Base-by-base conservation (phyloP, 2,888 invertebrate genomes). In the Agonopterix arenella region DNA sequence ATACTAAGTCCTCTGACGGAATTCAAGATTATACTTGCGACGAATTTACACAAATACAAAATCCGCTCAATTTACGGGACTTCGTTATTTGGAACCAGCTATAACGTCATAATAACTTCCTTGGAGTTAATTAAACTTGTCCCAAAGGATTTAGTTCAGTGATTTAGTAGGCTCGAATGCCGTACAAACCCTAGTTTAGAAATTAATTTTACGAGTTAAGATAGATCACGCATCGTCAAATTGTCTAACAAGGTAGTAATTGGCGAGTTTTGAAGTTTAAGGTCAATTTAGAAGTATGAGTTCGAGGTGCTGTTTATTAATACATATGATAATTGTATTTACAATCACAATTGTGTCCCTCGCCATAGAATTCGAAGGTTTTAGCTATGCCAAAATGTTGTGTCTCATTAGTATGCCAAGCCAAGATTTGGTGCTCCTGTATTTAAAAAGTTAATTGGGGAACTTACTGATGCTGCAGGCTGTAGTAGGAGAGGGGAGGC, bases 111-210 rank as follows among this genome's bases (percentile, higher is more conserved):
- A 67, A 68, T 69, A 75, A 76, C 62, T 74, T 73, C 66, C 70
- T 62, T 61, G 59, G 68, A 71, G 71, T 73, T 74, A 78, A 78
- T 72, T 80, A 76, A 82, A 80, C 70, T 80, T 76, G 73, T 70
- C 73, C 69, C 65, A 54, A 50, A 58, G 67, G 73, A 62, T 67
- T 69, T 68, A 66, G 60, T 70, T 65, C 56, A 59, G 70, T 76
- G 75, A 78, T 80, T 78, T 78, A 80, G 64, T 60, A 60, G 62
- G 60, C 61, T 54, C 59, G 53, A 52, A 59, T 56, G 57, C 58
- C 52, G 55, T 60, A 61, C 61, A 58, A 61, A 59, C 58, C 54
- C 55, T 52, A 67, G 68, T 67, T 73, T 59, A 56, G 60, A 66
- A 71, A 73, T 75, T 77, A 75, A 76, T 74, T 71, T 72, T 60